These are phyloP conservation scores for Ichneumon xanthorius DNA, from an alignment of 2,888 invertebrate genomes.

Conservation along the genomic window DNA sequence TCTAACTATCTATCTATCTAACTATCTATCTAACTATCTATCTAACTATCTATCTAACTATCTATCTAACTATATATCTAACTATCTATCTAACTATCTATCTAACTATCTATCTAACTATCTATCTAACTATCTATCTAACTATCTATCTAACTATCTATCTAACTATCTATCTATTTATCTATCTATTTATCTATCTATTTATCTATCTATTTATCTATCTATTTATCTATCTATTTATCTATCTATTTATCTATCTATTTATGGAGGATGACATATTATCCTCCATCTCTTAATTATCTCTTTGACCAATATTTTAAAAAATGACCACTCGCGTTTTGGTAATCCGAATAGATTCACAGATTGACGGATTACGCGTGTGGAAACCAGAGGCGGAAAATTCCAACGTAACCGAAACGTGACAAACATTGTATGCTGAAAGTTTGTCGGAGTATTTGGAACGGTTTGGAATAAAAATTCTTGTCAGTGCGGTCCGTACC, in stretches of 20 bases:
- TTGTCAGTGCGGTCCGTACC: not conserved
- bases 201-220: no score
- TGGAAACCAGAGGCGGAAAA: conserved; percentile 18
- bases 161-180: no score
- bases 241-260: not conserved
- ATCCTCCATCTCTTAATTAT: not conserved
- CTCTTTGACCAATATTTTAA: not conserved
- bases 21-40: not conserved
- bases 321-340: not conserved
- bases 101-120: not conserved
- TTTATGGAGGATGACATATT: not conserved
- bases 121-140: not conserved
- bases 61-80: not conserved
- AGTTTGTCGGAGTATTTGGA: not conserved
- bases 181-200: not conserved
- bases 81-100: no score
- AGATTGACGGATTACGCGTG: conserved; percentile 20
- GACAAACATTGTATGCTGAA: not conserved
- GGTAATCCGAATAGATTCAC: not conserved
- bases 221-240: not conserved
- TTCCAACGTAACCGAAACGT: conserved; percentile 7
- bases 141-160: not conserved
- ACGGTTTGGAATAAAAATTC: not conserved
- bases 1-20: not conserved
- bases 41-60: no score